phyloP scores from a whole-genome alignment of 2,797 vertebrate species.

The Knipowitschia caucasica region DNA sequence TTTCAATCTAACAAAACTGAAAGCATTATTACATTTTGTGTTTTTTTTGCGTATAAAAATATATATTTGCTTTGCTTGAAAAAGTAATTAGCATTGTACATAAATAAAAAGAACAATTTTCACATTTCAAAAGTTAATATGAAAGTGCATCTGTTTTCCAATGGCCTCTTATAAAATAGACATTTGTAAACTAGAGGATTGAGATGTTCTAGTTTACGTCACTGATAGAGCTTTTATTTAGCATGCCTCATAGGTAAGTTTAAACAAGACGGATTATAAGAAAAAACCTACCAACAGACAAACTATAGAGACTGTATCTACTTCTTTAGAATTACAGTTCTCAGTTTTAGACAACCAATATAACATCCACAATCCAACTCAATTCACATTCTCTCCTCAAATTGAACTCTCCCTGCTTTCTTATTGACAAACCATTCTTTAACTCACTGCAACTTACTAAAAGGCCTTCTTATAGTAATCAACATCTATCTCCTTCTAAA shows the following conservation, averaged over 20 bases:
- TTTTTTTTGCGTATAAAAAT: slow-evolving; percentile 83
- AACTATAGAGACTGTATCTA: background rate
- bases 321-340: background rate
- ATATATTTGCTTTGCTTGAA: slow-evolving; percentile 85
- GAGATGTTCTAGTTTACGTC: background rate
- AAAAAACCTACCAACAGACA: background rate
- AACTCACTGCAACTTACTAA: background rate
- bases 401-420: background rate
- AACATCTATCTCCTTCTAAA: background rate
- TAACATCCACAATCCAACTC: background rate
- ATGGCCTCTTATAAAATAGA: slow-evolving; percentile 25
- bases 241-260: background rate
- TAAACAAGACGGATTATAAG: background rate
- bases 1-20: slow-evolving; percentile 54
- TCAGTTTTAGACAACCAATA: background rate
- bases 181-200: slow-evolving; percentile 22
- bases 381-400: background rate
- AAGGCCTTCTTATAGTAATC: background rate
- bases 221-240: slow-evolving; percentile 25
- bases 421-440: background rate
- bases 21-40: slow-evolving; percentile 79
- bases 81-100: slow-evolving; percentile 78
- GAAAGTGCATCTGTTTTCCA: slow-evolving; percentile 85
- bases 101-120: slow-evolving; percentile 87
- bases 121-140: slow-evolving; percentile 80